Evolutionary conservation across 1,140 invertebrate genomes (phyloP), one percentile per base, ranked within the genome.

Genomic region (Teleogryllus occipitalis): DNA sequence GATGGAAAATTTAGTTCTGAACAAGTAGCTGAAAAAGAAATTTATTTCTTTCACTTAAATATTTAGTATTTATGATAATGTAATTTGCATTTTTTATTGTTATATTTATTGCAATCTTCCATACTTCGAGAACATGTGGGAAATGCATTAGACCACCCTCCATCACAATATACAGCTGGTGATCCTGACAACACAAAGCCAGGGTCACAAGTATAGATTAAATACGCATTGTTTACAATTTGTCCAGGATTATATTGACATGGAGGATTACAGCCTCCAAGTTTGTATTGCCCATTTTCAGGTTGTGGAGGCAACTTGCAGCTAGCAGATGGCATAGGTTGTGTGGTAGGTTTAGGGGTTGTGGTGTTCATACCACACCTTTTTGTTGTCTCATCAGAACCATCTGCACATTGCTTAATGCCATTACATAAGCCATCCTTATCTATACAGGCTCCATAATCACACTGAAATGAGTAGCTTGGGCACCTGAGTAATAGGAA

Each of bases 331-430:
- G 78, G 54, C 3, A 7, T 65, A 14, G 54, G 54, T 7, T 10
- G 54, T 65, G 54, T 10, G 1, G 77, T 27, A 14, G 48, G 8
- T 39, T 76, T 78, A 46, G 39, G 47, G 27, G 48, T 39, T 39
- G 27, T 39, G 27, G 27, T 39, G 27, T 39, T 39, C 27, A 39
- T 39, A 39, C 27, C 22, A 73, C 74, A 76, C 5, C n/a, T 18
- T 18, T 39, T 7, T 10, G 79, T 12, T 46, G 47, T 73, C 77
- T 92, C 91, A 82, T 92, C 91, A 1, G 87, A 88, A 22, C 87
- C 87, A 82, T 91, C 89, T 10, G 84, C 82, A 82, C 91, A 92
- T 83, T 92, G 88, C 21, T 85, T 82, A 78, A 85, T 82, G n/a
- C 88, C 87, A 82, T 92, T 86, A 84, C 91, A 92, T 80, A 86